Conservation (phyloP, 2,797 vertebrate species). For the Tiaroga cobitis region DNA sequence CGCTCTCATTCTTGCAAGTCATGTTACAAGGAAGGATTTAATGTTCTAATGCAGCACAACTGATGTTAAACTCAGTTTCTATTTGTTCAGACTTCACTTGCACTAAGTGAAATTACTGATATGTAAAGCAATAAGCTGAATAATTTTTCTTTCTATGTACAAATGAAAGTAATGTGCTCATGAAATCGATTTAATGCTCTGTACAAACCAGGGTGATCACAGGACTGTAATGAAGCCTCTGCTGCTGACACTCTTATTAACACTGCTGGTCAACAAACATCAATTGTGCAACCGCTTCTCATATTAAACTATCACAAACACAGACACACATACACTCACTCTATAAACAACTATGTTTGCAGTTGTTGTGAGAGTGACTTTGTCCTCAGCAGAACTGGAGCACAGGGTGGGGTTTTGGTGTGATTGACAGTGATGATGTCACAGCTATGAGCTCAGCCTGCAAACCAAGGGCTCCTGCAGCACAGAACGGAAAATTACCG, state of each 20-base stretch:
- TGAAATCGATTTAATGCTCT: constrained; percentile 66
- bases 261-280: constrained; percentile 11
- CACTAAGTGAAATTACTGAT: constrained; percentile 48
- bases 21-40: background rate
- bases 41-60: background rate
- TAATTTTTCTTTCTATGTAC: constrained; percentile 22
- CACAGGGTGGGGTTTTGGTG: constrained; percentile 56
- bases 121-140: constrained; percentile 60
- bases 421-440: constrained; percentile 68
- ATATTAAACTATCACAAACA: constrained; percentile 11
- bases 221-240: constrained; percentile 43
- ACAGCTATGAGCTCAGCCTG: constrained; percentile 65
- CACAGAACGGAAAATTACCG: constrained; percentile 80
- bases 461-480: constrained; percentile 70
- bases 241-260: constrained; percentile 14
- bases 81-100: constrained; percentile 7
- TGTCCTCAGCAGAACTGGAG: constrained; percentile 45
- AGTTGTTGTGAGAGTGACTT: constrained; percentile 53
- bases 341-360: constrained; percentile 33
- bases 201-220: constrained; percentile 32
- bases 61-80: constrained; percentile 40
- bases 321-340: background rate
- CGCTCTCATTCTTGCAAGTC: background rate
- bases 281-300: background rate
- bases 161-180: constrained; percentile 53